A percentile compares a stretch with the other conserved stretches of the same genome.
These are phyloP conservation scores for Chionoecetes opilio DNA, from an alignment of 1,140 invertebrate species.

Conservation along the genomic window DNA sequence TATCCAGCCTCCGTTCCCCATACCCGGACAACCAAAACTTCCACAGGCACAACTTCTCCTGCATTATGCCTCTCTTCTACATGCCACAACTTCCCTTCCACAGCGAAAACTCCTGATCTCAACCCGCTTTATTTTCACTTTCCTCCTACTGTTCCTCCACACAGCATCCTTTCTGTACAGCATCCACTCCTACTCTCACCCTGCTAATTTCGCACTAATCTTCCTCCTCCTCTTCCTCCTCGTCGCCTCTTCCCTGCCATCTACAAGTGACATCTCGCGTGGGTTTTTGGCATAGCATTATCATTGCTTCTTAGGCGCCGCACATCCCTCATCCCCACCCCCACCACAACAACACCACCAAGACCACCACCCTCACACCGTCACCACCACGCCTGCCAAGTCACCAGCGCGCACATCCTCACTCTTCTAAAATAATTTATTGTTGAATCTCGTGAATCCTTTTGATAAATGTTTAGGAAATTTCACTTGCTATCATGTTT, in stretches of 20 bases:
- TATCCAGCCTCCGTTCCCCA: not conserved
- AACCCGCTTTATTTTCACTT: not conserved
- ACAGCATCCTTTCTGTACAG: not conserved
- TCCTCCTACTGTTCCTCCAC: not conserved
- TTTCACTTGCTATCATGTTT: no score
- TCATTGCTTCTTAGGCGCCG: slow-evolving; percentile 22
- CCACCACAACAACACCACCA: not conserved
- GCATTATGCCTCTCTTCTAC: not conserved
- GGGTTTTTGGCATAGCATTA: slow-evolving; percentile 57
- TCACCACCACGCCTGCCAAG: not conserved
- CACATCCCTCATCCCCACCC: not conserved
- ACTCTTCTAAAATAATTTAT: no score
- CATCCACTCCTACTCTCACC: not conserved
- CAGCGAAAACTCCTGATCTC: not conserved
- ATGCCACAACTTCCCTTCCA: no score
- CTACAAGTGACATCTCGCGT: not conserved
- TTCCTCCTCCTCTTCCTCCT: not conserved
- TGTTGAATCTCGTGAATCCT: no score
- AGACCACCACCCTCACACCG: not conserved
- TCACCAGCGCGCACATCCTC: no score
- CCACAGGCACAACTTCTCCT: not conserved
- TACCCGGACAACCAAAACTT: no score
- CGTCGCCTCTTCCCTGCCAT: not conserved
- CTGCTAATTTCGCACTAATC: not conserved
- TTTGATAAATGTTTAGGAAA: no score